Evolutionary conservation across 2,113 vertebrate species (phyloP), one percentile per base, ranked within the genome.

Genomic region (Bettongia penicillata): DNA sequence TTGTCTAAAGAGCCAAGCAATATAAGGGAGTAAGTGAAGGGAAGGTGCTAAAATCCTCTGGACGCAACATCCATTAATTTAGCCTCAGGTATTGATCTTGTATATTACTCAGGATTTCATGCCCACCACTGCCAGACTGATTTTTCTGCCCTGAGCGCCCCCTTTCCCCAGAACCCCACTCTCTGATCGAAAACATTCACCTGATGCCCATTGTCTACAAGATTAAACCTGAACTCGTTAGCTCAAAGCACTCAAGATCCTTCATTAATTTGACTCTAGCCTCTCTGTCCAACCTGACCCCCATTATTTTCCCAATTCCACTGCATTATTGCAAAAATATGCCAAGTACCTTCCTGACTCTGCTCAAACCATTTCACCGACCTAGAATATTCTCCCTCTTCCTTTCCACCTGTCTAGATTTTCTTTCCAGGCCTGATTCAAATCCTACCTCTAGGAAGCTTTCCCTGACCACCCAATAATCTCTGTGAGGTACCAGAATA

Each of bases 161-260:
- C 11, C 90, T 92, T 91, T 94, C 52, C 91, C n/a, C 68, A 43
- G 68, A 84, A 84, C n/a, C 37, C 68, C 6, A 22, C 68, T 84
- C 16, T 22, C n/a, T n/a, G 22, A 43, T 96, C 77, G 90, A 93
- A 97, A 94, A 90, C 77, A 53, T 95, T 94, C 96, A 91, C 93
- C 95, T 96, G 61, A 11, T 68, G 52, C 31, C 93, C 28, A 28
- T 49, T 77, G 84, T 90, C 51, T 89, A 57, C 0, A 53, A 90
- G 92, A 95, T 96, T 57, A 95, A 97, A 90, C 77, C 91, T 90
- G n/a, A 92, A 91, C 7, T 93, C 94, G 52, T 53, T 51, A 55
- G 91, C 89, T 93, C 89, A 61, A 94, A 94, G 19, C 68, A 84
- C n/a, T 43, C 68, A 84, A 43, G 68, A 84, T 84, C 68, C 68